phyloP scores from a whole-genome alignment of 2,888 invertebrate species.

The Lordiphosa andalusiaca region DNA sequence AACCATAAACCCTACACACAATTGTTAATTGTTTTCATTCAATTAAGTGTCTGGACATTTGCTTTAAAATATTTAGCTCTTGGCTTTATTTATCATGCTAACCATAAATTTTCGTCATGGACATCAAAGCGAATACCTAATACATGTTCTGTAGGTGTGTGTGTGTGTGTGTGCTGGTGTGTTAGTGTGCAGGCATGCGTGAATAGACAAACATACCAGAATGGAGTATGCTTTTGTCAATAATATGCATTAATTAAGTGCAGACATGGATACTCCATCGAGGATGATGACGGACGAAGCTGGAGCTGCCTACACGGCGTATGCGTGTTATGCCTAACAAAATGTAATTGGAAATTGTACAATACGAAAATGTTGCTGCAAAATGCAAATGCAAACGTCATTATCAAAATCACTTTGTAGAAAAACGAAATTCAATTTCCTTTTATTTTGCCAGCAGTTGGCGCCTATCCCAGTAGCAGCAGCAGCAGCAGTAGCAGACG shows the following conservation, averaged over 20 bases:
- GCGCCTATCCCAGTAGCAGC: slow-evolving; percentile 1
- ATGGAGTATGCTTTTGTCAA: slow-evolving; percentile 57
- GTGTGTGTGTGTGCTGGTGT: slow-evolving; percentile 14
- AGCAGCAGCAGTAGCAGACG: no score
- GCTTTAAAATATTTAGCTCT: slow-evolving; percentile 38
- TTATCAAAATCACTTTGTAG: slow-evolving; percentile 44
- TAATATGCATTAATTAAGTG: slow-evolving; percentile 72
- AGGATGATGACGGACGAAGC: slow-evolving; percentile 3
- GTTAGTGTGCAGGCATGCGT: slow-evolving; percentile 49
- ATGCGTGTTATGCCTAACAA: slow-evolving; percentile 36
- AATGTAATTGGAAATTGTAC: slow-evolving; percentile 60
- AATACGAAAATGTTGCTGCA: slow-evolving; percentile 10
- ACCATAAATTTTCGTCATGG: slow-evolving; percentile 56
- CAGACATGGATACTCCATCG: slow-evolving; percentile 43
- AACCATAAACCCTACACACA: slow-evolving; percentile 34
- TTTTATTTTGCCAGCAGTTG: slow-evolving; percentile 10
- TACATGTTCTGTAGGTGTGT: slow-evolving; percentile 12
- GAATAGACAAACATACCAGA: slow-evolving; percentile 47
- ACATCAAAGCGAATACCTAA: slow-evolving; percentile 60
- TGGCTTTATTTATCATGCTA: slow-evolving; percentile 51
- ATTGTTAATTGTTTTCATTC: slow-evolving; percentile 61
- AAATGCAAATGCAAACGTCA: slow-evolving; percentile 45
- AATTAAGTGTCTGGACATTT: slow-evolving; percentile 48
- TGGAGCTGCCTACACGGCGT: slow-evolving; percentile 16
- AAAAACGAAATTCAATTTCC: slow-evolving; percentile 37